A percentile compares a stretch with the other conserved stretches of the same genome.
Evolutionary conservation across 2,888 invertebrate genomes (phyloP).

Genomic region (Uloborus plumipes): DNA sequence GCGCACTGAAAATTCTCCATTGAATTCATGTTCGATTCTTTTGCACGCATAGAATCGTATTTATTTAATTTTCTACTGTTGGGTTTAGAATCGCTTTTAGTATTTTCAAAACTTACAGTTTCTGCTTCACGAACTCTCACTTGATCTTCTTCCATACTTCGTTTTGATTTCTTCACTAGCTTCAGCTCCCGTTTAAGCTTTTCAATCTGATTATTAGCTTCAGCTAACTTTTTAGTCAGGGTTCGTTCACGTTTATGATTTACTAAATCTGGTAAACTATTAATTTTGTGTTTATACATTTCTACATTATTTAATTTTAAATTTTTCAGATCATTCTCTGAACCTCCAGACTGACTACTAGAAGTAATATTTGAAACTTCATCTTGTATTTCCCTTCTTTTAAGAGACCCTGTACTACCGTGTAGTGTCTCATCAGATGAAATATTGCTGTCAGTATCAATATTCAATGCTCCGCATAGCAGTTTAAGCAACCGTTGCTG

Average conservation of each 20-base stretch:
- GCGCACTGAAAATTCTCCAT: no score
- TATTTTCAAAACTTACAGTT: no score
- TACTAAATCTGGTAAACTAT: neutral
- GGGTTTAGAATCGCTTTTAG: no score
- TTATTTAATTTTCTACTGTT: no score
- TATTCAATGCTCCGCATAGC: neutral
- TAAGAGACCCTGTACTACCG: neutral
- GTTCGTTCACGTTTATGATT: neutral
- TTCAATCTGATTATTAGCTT: constrained; percentile 2
- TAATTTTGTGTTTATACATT: neutral
- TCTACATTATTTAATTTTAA: no score
- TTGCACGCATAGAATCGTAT: no score
- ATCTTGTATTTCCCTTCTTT: neutral
- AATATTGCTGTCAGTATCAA: constrained; percentile 4
- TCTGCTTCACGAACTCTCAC: no score
- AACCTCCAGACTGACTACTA: neutral
- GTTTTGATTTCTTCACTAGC: neutral
- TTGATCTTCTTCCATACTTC: neutral
- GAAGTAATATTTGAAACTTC: neutral
- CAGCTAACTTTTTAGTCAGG: neutral
- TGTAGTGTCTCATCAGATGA: neutral
- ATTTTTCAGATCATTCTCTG: no score
- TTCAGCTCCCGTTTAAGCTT: constrained; percentile 1
- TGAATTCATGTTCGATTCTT: no score
- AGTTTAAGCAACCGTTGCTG: constrained; percentile 15